Evolutionary conservation across 2,888 invertebrate species (phyloP).

Genomic region (Rhorus exstirpatorius): DNA sequence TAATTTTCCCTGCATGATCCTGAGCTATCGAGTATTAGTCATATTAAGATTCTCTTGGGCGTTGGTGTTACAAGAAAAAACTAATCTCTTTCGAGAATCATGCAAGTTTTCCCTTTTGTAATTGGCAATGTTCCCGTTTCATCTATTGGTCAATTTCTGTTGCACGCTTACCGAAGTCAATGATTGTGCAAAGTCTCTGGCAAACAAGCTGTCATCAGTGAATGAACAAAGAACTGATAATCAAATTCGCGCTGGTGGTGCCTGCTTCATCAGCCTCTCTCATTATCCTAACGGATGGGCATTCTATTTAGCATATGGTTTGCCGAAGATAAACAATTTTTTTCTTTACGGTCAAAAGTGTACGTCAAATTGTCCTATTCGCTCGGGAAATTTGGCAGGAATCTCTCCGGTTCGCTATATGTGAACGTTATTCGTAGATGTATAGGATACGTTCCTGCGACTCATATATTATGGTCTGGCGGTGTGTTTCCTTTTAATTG

Average conservation of each 20-base stretch:
- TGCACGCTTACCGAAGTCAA: background rate
- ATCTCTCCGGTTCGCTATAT: background rate
- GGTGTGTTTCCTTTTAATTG: conserved; percentile 72
- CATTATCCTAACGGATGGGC: too few relatives aligned
- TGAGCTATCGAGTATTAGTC: background rate
- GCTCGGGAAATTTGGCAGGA: too few relatives aligned
- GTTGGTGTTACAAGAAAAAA: background rate
- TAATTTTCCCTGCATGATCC: background rate
- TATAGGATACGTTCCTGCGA: background rate
- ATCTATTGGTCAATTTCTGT: background rate
- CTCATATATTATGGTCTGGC: background rate
- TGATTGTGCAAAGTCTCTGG: too few relatives aligned
- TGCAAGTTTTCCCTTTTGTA: background rate
- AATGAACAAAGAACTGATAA: too few relatives aligned
- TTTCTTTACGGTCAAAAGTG: too few relatives aligned
- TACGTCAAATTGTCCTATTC: too few relatives aligned
- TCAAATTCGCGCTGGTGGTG: too few relatives aligned
- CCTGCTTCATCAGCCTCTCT: too few relatives aligned
- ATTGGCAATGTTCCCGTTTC: background rate
- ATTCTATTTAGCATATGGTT: too few relatives aligned
- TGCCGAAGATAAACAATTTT: too few relatives aligned
- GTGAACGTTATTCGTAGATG: background rate
- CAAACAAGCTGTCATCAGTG: too few relatives aligned
- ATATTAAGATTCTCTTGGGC: background rate
- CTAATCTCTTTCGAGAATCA: background rate